Percentiles rank a stretch among this genome's conserved stretches.
Evolutionary conservation across 2,113 vertebrate species (phyloP).

Genomic region (Notarius quadriscutis): DNA sequence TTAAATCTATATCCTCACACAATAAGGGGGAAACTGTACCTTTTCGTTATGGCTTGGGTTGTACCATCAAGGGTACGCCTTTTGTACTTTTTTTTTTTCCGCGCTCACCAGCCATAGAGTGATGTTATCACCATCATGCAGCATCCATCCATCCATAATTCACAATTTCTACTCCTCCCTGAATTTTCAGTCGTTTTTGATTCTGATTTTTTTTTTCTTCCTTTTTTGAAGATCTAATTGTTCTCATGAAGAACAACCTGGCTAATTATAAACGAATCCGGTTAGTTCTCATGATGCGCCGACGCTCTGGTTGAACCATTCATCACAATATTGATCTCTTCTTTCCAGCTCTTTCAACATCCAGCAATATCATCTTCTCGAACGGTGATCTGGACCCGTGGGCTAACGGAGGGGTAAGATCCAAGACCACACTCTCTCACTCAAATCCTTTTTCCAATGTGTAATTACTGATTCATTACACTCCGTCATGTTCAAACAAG

Average conservation of each 20-base stretch:
- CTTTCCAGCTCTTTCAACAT: conserved; percentile 77
- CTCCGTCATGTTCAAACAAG: no score
- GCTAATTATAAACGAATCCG: no score
- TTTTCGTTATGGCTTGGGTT: not conserved
- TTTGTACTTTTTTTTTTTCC: not conserved
- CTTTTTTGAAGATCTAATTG: no score
- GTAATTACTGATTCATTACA: not conserved
- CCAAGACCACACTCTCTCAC: not conserved
- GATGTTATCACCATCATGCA: no score
- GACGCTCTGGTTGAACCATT: not conserved
- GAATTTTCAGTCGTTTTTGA: no score
- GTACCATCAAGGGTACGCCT: not conserved
- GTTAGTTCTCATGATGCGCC: no score
- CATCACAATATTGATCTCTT: not conserved
- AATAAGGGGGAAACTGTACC: no score
- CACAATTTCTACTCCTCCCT: no score
- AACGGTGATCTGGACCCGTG: conserved; percentile 94
- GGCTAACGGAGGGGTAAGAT: conserved; percentile 89
- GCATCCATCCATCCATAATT: no score
- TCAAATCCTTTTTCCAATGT: not conserved
- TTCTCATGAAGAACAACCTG: no score
- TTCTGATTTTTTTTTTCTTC: no score
- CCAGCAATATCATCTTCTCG: conserved; percentile 94
- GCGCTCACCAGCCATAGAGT: no score
- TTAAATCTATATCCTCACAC: not conserved